Conservation (phyloP, 1,140 invertebrate genomes). For the Manduca sexta region DNA sequence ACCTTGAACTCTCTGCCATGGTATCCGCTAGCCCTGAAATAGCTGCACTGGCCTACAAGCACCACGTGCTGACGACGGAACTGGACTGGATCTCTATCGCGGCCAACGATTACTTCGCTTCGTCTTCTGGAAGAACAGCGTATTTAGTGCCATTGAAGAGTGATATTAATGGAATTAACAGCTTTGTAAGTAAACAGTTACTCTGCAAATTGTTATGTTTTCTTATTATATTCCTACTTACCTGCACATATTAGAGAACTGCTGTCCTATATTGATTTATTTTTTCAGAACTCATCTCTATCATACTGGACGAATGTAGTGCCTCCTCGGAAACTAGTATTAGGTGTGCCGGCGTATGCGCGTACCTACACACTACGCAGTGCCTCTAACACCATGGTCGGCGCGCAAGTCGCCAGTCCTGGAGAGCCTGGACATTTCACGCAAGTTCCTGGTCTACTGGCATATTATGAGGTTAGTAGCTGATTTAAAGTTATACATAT, state of each 20-base stretch:
- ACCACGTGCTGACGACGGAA: slow-evolving; percentile 78
- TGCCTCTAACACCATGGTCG: slow-evolving; percentile 64
- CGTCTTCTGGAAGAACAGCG: slow-evolving; percentile 89
- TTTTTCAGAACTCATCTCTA: slow-evolving; percentile 43
- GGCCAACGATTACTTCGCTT: slow-evolving; percentile 91
- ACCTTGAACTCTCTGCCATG: slow-evolving; percentile 84
- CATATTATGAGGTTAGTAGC: slow-evolving; percentile 78
- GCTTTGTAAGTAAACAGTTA: slow-evolving; percentile 39
- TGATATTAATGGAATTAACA: slow-evolving; percentile 24
- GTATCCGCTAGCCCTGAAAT: slow-evolving; percentile 89
- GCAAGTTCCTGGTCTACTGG: slow-evolving; percentile 78
- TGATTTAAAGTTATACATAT: background rate
- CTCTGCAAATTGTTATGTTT: too few relatives aligned
- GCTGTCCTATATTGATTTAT: background rate
- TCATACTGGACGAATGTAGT: slow-evolving; percentile 45
- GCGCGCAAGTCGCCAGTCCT: slow-evolving; percentile 73
- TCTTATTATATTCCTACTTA: too few relatives aligned
- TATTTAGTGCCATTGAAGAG: slow-evolving; percentile 86
- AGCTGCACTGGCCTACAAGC: slow-evolving; percentile 87
- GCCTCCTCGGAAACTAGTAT: slow-evolving; percentile 34
- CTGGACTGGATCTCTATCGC: slow-evolving; percentile 90
- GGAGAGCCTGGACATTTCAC: slow-evolving; percentile 78
- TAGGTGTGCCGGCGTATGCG: slow-evolving; percentile 49
- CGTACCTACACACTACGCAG: slow-evolving; percentile 76
- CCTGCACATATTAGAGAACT: too few relatives aligned